Conservation (phyloP, 2,888 invertebrate species). For the Acleris sparsana region DNA sequence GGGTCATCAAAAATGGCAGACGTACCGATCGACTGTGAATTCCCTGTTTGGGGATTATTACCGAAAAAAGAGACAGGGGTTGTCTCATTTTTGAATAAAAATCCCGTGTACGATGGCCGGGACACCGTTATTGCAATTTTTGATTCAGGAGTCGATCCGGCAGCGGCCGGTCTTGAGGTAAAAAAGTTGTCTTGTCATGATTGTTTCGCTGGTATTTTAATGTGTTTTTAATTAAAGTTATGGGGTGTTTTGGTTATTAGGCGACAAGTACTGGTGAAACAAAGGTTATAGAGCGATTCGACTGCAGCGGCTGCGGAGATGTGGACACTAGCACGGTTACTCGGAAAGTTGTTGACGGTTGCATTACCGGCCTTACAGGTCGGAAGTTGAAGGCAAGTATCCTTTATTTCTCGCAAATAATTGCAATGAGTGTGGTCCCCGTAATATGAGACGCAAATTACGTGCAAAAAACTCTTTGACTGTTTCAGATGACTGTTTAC, state of each 20-base stretch:
- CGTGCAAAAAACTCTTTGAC: background rate
- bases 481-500: background rate
- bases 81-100: conserved; percentile 92
- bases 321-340: conserved; percentile 91
- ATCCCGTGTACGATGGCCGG: conserved; percentile 95
- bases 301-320: conserved; percentile 98
- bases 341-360: conserved; percentile 85
- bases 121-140: conserved; percentile 96
- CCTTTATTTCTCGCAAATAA: background rate
- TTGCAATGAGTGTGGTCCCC: background rate
- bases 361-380: conserved; percentile 93
- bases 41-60: conserved; percentile 92
- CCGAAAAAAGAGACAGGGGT: conserved; percentile 98
- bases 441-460: background rate
- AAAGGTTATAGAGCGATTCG: conserved; percentile 97
- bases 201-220: conserved; percentile 59
- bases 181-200: conserved; percentile 76
- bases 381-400: conserved; percentile 90
- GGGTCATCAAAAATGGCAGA: conserved; percentile 82
- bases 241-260: conserved; percentile 75
- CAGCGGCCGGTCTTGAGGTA: conserved; percentile 96
- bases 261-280: conserved; percentile 93
- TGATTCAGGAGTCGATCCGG: conserved; percentile 99
- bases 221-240: conserved; percentile 45
- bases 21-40: conserved; percentile 85